Conservation (phyloP, 2,888 invertebrate species). For the Aspidiotus destructor region DNA sequence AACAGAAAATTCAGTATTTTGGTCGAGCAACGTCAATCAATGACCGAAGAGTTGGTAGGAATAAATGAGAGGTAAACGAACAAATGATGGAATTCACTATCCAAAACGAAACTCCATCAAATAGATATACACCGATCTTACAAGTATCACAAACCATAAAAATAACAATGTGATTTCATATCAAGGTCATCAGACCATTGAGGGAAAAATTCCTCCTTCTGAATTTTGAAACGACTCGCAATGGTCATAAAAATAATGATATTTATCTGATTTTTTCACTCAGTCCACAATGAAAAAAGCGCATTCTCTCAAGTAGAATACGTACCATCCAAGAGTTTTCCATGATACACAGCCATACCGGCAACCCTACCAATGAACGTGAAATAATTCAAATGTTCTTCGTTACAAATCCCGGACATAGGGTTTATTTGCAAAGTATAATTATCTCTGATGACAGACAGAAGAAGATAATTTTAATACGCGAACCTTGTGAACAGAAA, state of each 20-base stretch:
- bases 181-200: too few species aligned
- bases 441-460: conserved; percentile 62
- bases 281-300: too few species aligned
- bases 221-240: too few species aligned
- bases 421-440: conserved; percentile 99
- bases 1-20: too few species aligned
- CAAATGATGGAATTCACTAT: too few species aligned
- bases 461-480: not conserved
- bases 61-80: too few species aligned
- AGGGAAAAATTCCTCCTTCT: too few species aligned
- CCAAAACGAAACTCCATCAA: too few species aligned
- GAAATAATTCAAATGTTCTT: conserved; percentile 95
- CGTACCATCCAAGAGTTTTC: conserved; percentile 87
- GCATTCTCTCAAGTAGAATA: not conserved
- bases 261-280: not conserved
- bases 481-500: not conserved
- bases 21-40: not conserved
- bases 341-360: conserved; percentile 99
- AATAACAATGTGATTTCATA: too few species aligned
- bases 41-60: not conserved
- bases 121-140: too few species aligned
- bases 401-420: conserved; percentile 92
- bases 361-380: conserved; percentile 96
- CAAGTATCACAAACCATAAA: too few species aligned
- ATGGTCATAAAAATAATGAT: too few species aligned